Base-by-base conservation (phyloP, 2,888 invertebrate species). In the Andrena haemorrhoa region DNA sequence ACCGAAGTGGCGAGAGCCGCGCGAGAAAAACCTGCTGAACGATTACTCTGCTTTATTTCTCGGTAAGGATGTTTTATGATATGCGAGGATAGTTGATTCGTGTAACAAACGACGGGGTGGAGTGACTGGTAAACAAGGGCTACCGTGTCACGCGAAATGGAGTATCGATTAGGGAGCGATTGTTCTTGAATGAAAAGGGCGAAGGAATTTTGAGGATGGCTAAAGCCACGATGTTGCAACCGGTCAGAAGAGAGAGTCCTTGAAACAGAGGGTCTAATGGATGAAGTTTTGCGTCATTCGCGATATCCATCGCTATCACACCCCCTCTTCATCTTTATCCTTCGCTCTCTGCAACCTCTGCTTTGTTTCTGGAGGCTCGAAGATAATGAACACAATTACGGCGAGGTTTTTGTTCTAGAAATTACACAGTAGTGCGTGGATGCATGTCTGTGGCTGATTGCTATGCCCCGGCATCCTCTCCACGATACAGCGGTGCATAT, bases 311-410 rank as follows among this genome's bases (percentile, higher is more conserved):
- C 72, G 63, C 49, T 33, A 8, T 41, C 16, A 60, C 33, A 60
- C 33, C 20, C 8, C 12, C n/a, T 20, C 16, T 64, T 63, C 49
- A 51, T 78, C 78, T 49, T 31, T 33, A 51, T 71, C 1, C 33
- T 20, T 33, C 61, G 8, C 61, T 49, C 73, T 73, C 79, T 60
- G 64, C 80, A 82, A 78, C 81, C 66, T 77, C 64, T 86, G 88
- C 88, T 92, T 92, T 90, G 91, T 92, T 92, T 90, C 90, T 86
- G 87, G 88, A 79, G 83, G 76, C 79, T 76, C 77, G 83, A 88
- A 83, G 88, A 90, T 92, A 91, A 92, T 92, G 92, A 92, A 92
- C 91, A 92, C 91, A 92, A 92, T 92, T 92, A 92, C 89, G 89
- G 82, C 41, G 31, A 65, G 83, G 87, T 92, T 92, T 92, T 92